Percentiles rank a stretch among this genome's conserved stretches.
Evolutionary conservation across 2,113 vertebrate species (phyloP).

Genomic region (Tachycineta bicolor): DNA sequence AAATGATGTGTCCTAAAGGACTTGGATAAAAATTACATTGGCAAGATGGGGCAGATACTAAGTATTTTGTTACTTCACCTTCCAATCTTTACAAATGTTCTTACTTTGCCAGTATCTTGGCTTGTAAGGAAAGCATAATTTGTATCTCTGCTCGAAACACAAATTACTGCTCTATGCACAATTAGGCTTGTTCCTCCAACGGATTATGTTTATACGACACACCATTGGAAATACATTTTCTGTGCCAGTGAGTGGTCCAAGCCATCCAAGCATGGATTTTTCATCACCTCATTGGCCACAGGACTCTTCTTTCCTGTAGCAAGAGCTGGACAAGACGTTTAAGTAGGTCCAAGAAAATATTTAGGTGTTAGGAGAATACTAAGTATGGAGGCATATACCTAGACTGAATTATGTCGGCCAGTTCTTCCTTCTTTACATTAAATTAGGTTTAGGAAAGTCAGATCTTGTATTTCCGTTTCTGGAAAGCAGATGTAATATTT

Average conservation of each 20-base stretch:
- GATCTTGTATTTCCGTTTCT: neutral
- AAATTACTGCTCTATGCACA: neutral
- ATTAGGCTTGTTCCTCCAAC: neutral
- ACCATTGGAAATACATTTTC: neutral
- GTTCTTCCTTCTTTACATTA: neutral
- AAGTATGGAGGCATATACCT: neutral
- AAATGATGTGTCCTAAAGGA: neutral
- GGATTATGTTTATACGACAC: neutral
- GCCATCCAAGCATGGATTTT: neutral
- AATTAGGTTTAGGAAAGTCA: neutral
- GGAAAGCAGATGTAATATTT: neutral
- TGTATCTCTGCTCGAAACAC: neutral
- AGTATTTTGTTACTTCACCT: neutral
- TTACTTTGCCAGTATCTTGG: neutral
- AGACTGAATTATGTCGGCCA: neutral
- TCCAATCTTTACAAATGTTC: neutral
- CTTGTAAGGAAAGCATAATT: neutral
- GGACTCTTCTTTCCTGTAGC: neutral
- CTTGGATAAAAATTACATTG: neutral
- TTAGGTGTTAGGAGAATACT: neutral
- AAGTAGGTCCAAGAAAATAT: neutral
- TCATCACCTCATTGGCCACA: neutral
- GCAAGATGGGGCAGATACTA: neutral
- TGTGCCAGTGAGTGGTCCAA: neutral
- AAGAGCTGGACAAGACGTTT: neutral